A percentile compares a stretch with the other conserved stretches of the same genome.
Evolutionary conservation across 2,888 invertebrate genomes (phyloP).

Genomic region (Heteropelma amictum): DNA sequence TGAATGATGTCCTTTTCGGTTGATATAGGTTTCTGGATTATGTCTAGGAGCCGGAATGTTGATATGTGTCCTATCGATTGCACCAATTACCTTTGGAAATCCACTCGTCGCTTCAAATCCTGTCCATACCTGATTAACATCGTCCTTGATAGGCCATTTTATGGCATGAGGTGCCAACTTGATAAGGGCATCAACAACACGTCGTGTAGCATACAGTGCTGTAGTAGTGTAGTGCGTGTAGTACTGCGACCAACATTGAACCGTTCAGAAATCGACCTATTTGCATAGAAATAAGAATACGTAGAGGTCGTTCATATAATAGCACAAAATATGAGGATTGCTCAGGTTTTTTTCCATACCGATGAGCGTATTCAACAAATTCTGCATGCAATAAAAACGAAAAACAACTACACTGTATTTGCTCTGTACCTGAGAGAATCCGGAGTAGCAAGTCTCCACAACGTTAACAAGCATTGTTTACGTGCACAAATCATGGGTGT

Average conservation of each 20-base stretch:
- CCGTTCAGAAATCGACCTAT: conserved; percentile 27
- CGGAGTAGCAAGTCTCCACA: conserved; percentile 46
- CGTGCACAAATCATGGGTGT: conserved; percentile 28
- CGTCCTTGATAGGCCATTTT: conserved; percentile 54
- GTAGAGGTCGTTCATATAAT: conserved; percentile 4
- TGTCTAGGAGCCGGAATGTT: conserved; percentile 18
- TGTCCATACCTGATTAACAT: background rate
- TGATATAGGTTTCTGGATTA: conserved; percentile 37
- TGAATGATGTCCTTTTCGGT: conserved; percentile 54
- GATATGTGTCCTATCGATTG: conserved; percentile 58
- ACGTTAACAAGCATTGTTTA: conserved; percentile 31
- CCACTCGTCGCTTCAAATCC: conserved; percentile 2
- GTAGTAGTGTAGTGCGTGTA: no score
- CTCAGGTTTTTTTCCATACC: background rate
- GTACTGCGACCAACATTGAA: conserved; percentile 57
- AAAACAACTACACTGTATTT: background rate
- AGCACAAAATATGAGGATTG: background rate
- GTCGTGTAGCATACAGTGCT: conserved; percentile 46
- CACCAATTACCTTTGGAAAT: conserved; percentile 45
- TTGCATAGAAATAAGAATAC: background rate
- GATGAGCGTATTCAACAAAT: background rate
- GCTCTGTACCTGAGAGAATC: conserved; percentile 30
- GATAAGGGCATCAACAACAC: conserved; percentile 46
- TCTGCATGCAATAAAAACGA: background rate
- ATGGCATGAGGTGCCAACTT: conserved; percentile 48